Evolutionary conservation across 2,888 invertebrate species (phyloP), one percentile per base, ranked within the genome.

Genomic region (Eristalis intricaria): DNA sequence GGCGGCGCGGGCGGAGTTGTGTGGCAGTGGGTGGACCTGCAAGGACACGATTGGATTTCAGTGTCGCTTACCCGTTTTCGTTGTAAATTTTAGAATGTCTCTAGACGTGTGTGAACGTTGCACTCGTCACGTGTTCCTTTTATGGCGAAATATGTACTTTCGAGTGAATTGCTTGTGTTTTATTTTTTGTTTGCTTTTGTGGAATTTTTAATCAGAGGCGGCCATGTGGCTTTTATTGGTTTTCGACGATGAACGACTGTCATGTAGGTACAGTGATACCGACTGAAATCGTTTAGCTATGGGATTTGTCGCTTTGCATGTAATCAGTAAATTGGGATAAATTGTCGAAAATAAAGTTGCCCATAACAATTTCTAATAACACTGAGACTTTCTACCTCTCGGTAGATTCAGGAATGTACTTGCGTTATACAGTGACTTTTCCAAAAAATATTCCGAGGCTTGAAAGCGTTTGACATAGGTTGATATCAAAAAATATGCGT

Each of bases 31-130:
- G n/a, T 15, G 43, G n/a, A 35, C 35, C 35, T 10, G 10, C 10
- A 35, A 40, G 32, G 38, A 61, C 60, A 40, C 38, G 60, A 40
- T 61, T 26, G 1, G 10, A 13, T 19, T 35, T 23, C 11, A 56
- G 15, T 70, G n/a, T 23, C 70, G 19, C 61, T 40, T 58, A 2
- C 23, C 40, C 40, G 23, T 61, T 71, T 70, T 23, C 58, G 70
- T 40, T 58, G 15, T 56, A 29, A 5, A 50, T 56, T 56, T 50
- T 43, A 15, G 29, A 29, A 29, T 4, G 3, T 29, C 26, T 26
- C 15, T 40, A 13, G 13, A 15, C 15, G 13, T 40, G 4, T 40
- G 13, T 40, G 15, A 40, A 40, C 15, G 40, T 40, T 40, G 35
- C 32, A 50, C 19, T 56, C 32, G 68, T 32, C 69, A 69, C 69